Conservation (phyloP, 2,888 invertebrate genomes). For the Choreutis nemorana region DNA sequence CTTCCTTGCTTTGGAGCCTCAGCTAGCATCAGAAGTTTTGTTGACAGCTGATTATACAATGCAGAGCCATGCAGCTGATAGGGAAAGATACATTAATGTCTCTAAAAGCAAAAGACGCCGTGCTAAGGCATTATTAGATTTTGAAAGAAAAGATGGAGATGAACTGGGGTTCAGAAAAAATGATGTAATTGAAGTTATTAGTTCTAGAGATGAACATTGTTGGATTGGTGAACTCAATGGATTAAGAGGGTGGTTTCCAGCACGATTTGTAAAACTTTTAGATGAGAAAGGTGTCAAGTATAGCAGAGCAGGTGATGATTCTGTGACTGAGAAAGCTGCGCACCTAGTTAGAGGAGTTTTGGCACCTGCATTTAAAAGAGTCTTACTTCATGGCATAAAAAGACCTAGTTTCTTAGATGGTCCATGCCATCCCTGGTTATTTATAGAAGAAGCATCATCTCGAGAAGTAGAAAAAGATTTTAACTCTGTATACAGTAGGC, state of each 20-base stretch:
- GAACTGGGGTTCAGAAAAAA: constrained; percentile 98
- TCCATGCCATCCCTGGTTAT: constrained; percentile 98
- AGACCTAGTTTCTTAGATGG: constrained; percentile 90
- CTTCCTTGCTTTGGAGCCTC: constrained; percentile 93
- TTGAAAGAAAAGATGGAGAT: constrained; percentile 97
- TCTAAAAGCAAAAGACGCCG: constrained; percentile 86
- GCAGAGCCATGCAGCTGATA: constrained; percentile 94
- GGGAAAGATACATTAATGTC: constrained; percentile 94
- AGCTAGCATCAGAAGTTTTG: constrained; percentile 78
- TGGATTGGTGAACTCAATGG: constrained; percentile 99
- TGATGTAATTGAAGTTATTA: constrained; percentile 97
- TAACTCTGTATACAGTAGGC: constrained; percentile 95
- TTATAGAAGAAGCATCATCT: constrained; percentile 96
- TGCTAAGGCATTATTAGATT: constrained; percentile 96
- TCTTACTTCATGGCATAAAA: constrained; percentile 94
- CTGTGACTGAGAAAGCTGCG: constrained; percentile 95
- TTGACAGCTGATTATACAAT: constrained; percentile 93
- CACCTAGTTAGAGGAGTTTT: constrained; percentile 94
- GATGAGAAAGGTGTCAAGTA: constrained; percentile 85
- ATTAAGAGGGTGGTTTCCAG: constrained; percentile 95
- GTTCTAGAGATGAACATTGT: constrained; percentile 97
- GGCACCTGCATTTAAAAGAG: constrained; percentile 92
- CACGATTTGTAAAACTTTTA: constrained; percentile 93
- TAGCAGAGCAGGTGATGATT: constrained; percentile 95
- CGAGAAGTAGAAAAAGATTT: constrained; percentile 98